A percentile compares a stretch with the other conserved stretches of the same genome.
Conservation (phyloP, 2,888 invertebrate species). For the Acleris literana region DNA sequence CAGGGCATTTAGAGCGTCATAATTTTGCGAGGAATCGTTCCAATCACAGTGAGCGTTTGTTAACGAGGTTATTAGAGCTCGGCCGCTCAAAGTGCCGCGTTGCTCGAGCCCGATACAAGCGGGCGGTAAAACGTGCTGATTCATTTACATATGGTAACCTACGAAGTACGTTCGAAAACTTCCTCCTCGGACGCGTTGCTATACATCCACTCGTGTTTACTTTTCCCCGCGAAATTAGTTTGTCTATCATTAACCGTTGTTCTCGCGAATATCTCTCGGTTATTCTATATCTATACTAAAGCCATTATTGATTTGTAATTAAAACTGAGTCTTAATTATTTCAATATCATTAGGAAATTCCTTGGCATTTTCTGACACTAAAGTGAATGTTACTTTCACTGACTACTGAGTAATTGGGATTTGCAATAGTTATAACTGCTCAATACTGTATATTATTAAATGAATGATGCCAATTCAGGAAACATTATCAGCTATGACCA, state of each 20-base stretch:
- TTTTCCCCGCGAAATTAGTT: conserved; percentile 10
- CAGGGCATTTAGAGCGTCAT: conserved; percentile 53
- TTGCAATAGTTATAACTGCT: conserved; percentile 21
- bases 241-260: conserved; percentile 16
- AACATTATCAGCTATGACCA: conserved; percentile 17
- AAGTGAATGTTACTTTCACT: conserved; percentile 80
- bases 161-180: conserved; percentile 46
- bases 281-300: background rate
- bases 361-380: conserved; percentile 38
- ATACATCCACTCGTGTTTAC: conserved; percentile 36
- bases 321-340: background rate
- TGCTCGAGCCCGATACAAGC: conserved; percentile 69
- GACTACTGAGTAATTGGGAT: conserved; percentile 50
- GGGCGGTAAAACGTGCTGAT: conserved; percentile 78
- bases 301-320: conserved; percentile 4
- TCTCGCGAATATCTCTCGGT: background rate
- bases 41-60: conserved; percentile 50
- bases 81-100: conserved; percentile 77
- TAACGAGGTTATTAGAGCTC: conserved; percentile 79
- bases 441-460: conserved; percentile 40
- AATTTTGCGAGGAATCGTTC: conserved; percentile 50
- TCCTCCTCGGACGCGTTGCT: conserved; percentile 40
- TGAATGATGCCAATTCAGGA: conserved; percentile 18
- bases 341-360: conserved; percentile 1
- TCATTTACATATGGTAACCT: conserved; percentile 77